Evolutionary conservation across 2,797 vertebrate species (phyloP), one percentile per base, ranked within the genome.

Genomic region (Mus minutoides): DNA sequence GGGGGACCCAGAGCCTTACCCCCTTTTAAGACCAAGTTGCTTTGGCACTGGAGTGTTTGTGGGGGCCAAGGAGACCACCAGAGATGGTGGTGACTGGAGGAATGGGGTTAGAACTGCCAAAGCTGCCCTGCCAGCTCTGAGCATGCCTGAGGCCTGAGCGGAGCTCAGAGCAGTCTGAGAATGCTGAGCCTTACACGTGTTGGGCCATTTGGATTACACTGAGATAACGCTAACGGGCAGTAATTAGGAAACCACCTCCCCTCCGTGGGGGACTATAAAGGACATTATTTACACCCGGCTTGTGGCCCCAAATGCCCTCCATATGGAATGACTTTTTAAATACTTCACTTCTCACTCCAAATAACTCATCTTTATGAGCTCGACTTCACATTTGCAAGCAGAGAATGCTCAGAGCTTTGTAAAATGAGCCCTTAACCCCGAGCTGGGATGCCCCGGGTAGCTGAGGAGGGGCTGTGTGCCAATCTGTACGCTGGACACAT

Each of bases 301-400:
- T 89, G 16, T 94, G 94, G 96, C 71, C 86, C 76, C 80, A 73
- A 88, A 58, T 21, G 54, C 79, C 88, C 86, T 97, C 94, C 95
- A 77, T 88, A 92, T 90, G 94, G 87, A 91, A 95, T 46, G 92
- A 67, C 87, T 97, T 95, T 92, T 95, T 94, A 96, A 97, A 97
- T 14, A 58, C 96, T 94, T 92, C 76, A 37, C 84, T 88, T 95
- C 95, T 84, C 92, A 89, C 95, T 69, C 86, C 82, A 94, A 96
- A 90, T 71, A 93, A 95, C 92, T 98, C 97, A 98, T 95, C 97
- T 97, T 96, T 88, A 79, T 4, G 54, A 85, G 97, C 95, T 96
- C 71, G 88, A 84, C 91, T 95, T 97, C 96, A 94, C 95, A 62
- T 87, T 97, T 87, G 11, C 9, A n/a, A 92, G 94, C 95, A 86